Conservation (phyloP, 2,797 vertebrate genomes). For the Pseudomugil gertrudae region DNA sequence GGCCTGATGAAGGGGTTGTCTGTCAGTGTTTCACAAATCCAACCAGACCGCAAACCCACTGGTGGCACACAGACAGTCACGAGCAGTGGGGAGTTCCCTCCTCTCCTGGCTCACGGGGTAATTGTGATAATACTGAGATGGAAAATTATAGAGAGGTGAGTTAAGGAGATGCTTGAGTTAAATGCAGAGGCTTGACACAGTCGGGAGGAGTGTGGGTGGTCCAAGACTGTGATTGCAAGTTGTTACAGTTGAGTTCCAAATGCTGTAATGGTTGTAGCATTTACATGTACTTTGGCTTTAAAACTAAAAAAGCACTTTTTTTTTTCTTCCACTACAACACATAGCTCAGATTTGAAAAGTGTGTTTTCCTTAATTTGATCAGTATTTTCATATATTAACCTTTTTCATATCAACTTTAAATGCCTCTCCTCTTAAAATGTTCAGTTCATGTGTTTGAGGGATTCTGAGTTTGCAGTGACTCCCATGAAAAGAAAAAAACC, state of each 20-base stretch:
- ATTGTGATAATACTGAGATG: constrained; percentile 79
- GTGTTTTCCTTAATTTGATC: constrained; percentile 21
- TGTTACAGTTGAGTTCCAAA: constrained; percentile 62
- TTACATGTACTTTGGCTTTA: constrained; percentile 56
- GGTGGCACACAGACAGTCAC: constrained; percentile 72
- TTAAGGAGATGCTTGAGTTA: constrained; percentile 75
- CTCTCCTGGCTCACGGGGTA: constrained; percentile 68
- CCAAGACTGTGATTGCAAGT: constrained; percentile 59
- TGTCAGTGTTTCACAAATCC: constrained; percentile 79
- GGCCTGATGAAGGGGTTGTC: constrained; percentile 82
- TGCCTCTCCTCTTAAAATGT: constrained; percentile 1
- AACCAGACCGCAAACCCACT: constrained; percentile 73
- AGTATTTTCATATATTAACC: constrained; percentile 29
- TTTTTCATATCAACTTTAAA: constrained; percentile 30
- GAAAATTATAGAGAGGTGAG: constrained; percentile 79
- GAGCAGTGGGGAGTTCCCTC: constrained; percentile 69
- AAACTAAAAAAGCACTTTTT: constrained; percentile 41
- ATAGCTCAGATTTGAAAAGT: constrained; percentile 40
- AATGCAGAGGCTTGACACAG: constrained; percentile 67
- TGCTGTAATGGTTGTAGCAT: constrained; percentile 53
- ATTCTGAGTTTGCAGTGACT: constrained; percentile 26
- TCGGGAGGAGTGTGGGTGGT: constrained; percentile 69
- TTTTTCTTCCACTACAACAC: constrained; percentile 11
- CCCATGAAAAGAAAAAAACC: constrained; percentile 10
- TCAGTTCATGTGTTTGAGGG: constrained; percentile 6